phyloP scores from a whole-genome alignment of 1,140 invertebrate species.

The Forficula auricularia region DNA sequence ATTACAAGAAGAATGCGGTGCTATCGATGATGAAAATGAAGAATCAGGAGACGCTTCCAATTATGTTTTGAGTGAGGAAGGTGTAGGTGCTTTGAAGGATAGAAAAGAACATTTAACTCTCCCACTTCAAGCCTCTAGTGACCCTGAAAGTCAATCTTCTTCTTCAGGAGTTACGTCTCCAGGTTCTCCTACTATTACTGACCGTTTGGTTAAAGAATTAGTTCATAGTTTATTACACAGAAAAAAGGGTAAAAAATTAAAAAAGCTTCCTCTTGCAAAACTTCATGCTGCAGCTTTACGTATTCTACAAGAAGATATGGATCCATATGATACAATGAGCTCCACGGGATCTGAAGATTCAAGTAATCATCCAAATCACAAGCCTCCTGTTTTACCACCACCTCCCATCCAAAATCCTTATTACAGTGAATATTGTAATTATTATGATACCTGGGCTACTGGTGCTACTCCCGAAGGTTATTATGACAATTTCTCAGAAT shows the following conservation, averaged over 20 bases:
- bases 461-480: slow-evolving; percentile 17
- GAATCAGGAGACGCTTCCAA: slow-evolving; percentile 17
- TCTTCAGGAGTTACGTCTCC: slow-evolving; percentile 33
- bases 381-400: neutral
- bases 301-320: slow-evolving; percentile 31
- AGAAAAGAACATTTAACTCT: slow-evolving; percentile 22
- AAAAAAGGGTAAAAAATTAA: slow-evolving; percentile 31
- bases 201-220: slow-evolving; percentile 35
- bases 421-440: slow-evolving; percentile 32
- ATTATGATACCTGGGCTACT: slow-evolving; percentile 39
- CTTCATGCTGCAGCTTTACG: slow-evolving; percentile 34
- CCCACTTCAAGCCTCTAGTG: slow-evolving; percentile 18
- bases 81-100: neutral
- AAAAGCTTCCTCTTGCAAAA: slow-evolving; percentile 33
- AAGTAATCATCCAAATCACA: slow-evolving; percentile 15
- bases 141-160: slow-evolving; percentile 16
- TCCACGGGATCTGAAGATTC: slow-evolving; percentile 13
- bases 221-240: slow-evolving; percentile 33
- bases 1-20: slow-evolving; percentile 36
- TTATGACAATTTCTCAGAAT: slow-evolving; percentile 11
- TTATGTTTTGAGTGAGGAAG: slow-evolving; percentile 18
- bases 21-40: slow-evolving; percentile 22
- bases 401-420: slow-evolving; percentile 21
- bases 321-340: slow-evolving; percentile 22
- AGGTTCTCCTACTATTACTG: slow-evolving; percentile 30